Conservation (phyloP, 2,113 vertebrate species). For the Sorex fumeus region DNA sequence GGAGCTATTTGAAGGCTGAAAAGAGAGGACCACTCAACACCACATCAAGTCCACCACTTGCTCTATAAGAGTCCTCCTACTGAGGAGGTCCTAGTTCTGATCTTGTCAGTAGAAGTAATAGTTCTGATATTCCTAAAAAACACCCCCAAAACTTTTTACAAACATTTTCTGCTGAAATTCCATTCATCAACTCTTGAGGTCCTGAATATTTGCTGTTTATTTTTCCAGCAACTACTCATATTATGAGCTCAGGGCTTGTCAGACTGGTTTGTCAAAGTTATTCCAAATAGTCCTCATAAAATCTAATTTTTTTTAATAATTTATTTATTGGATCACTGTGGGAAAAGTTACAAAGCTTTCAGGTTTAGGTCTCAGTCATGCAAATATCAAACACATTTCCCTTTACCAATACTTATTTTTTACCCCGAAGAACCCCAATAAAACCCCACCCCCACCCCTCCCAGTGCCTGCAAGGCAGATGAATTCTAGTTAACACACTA, state of each 20-base stretch:
- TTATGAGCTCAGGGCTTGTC: background rate
- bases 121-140: background rate
- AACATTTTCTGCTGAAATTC: background rate
- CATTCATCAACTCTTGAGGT: background rate
- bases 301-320: conserved; percentile 5
- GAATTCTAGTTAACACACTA: too few species aligned
- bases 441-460: too few species aligned
- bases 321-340: too few species aligned
- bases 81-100: background rate
- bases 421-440: too few species aligned
- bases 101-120: background rate
- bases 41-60: background rate
- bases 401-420: too few species aligned
- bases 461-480: too few species aligned
- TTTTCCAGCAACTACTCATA: too few species aligned
- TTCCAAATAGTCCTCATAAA: background rate
- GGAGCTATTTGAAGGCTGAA: background rate
- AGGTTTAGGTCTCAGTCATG: too few species aligned
- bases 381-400: too few species aligned
- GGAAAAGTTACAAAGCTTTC: too few species aligned
- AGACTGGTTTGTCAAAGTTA: background rate
- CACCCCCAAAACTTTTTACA: background rate
- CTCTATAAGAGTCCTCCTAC: background rate
- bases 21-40: background rate
- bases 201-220: background rate